Conservation (phyloP, 92 coral and sea anemone species). For the Porites rus region DNA sequence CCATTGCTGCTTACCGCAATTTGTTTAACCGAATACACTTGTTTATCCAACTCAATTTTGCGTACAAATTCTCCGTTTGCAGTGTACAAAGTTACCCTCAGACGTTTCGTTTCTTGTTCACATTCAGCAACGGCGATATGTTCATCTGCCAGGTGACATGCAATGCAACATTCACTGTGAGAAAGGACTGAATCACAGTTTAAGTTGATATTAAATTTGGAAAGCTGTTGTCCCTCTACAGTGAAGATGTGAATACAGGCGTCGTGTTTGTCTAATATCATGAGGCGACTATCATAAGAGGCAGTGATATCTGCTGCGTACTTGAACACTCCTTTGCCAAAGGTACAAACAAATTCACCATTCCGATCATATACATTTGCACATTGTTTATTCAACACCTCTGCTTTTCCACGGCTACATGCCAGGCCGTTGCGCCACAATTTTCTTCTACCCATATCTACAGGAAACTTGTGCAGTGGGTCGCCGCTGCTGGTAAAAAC, state of each 20-base stretch:
- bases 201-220: neutral
- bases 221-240: neutral
- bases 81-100: neutral
- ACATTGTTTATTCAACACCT: neutral
- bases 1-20: neutral
- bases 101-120: neutral
- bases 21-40: neutral
- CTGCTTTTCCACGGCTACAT: neutral
- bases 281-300: neutral
- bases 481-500: neutral
- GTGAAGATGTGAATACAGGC: neutral
- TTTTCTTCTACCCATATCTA: neutral
- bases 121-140: neutral
- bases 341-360: neutral
- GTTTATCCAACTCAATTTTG: neutral
- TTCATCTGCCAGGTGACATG: neutral
- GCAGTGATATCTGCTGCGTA: neutral
- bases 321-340: too few relatives aligned
- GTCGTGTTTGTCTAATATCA: neutral
- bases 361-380: neutral
- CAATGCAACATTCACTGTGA: neutral
- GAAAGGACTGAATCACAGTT: neutral
- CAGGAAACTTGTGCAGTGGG: slow-evolving; percentile 8
- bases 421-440: neutral
- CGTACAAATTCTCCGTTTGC: neutral